Evolutionary conservation across 2,888 invertebrate genomes (phyloP).

Genomic region (Drosophila putrida): DNA sequence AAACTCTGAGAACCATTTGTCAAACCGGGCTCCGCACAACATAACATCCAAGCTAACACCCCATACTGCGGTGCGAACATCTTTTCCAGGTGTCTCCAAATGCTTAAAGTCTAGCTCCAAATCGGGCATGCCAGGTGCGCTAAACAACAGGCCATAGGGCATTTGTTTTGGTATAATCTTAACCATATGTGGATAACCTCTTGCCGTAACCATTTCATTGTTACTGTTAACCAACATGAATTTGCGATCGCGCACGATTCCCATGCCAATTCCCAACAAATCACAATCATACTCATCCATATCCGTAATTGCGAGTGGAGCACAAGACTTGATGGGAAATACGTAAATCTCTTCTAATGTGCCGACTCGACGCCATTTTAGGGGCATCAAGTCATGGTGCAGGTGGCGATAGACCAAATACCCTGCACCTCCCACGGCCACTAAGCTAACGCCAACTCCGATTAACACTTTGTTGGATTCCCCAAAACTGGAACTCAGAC

Average conservation of each 20-base stretch:
- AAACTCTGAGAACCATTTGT: conserved; percentile 90
- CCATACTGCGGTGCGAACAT: conserved; percentile 87
- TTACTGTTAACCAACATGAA: conserved; percentile 82
- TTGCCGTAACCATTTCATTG: conserved; percentile 80
- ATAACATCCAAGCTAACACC: conserved; percentile 87
- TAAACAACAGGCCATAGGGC: conserved; percentile 86
- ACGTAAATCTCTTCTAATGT: conserved; percentile 72
- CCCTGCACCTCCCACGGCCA: conserved; percentile 66
- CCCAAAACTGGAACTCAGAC: conserved; percentile 8
- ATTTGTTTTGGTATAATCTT: conserved; percentile 62
- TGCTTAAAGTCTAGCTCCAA: conserved; percentile 85
- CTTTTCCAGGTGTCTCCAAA: conserved; percentile 70
- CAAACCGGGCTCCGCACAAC: conserved; percentile 91
- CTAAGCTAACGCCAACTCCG: conserved; percentile 67
- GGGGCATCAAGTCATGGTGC: conserved; percentile 75
- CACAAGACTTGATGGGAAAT: conserved; percentile 83
- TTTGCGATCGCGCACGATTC: conserved; percentile 76
- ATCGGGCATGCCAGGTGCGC: conserved; percentile 87
- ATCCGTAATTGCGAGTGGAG: conserved; percentile 54
- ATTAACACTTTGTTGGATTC: conserved; percentile 39
- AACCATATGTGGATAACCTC: conserved; percentile 82
- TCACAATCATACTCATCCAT: conserved; percentile 72
- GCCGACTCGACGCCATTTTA: conserved; percentile 83
- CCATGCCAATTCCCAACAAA: conserved; percentile 73
- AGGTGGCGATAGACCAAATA: conserved; percentile 70